Percentiles rank a stretch among this genome's conserved stretches.
phyloP scores from a whole-genome alignment of 2,113 vertebrate genomes.

The Uria aalge region DNA sequence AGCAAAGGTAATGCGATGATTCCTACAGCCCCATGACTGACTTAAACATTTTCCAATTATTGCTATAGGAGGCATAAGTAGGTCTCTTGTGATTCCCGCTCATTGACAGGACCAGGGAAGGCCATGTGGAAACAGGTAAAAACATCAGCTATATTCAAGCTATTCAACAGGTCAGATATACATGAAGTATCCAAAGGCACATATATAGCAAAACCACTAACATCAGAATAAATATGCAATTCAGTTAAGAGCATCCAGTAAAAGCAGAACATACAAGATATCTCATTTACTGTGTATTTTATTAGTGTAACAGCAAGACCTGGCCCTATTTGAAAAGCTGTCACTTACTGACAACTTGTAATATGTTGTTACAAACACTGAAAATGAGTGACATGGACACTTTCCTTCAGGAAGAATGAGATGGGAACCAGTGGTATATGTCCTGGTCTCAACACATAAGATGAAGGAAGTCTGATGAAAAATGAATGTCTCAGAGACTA shows the following conservation, averaged over 20 bases:
- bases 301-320: background rate
- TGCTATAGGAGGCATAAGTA: background rate
- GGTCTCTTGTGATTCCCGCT: background rate
- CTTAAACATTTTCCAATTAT: background rate
- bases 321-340: background rate
- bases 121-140: accelerated
- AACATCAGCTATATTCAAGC: background rate
- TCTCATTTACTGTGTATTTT: background rate
- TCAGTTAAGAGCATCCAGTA: background rate
- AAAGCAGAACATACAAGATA: background rate
- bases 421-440: background rate
- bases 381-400: background rate
- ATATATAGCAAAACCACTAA: background rate
- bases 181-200: background rate
- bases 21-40: background rate
- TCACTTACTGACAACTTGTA: background rate
- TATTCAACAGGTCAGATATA: background rate
- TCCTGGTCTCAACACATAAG: background rate
- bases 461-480: background rate
- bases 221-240: background rate
- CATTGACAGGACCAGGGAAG: background rate
- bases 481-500: background rate
- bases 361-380: background rate
- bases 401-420: background rate
- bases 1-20: background rate